A percentile compares a stretch with the other conserved stretches of the same genome.
phyloP scores from a whole-genome alignment of 2,797 vertebrate genomes.

The Manis crassicaudata region DNA sequence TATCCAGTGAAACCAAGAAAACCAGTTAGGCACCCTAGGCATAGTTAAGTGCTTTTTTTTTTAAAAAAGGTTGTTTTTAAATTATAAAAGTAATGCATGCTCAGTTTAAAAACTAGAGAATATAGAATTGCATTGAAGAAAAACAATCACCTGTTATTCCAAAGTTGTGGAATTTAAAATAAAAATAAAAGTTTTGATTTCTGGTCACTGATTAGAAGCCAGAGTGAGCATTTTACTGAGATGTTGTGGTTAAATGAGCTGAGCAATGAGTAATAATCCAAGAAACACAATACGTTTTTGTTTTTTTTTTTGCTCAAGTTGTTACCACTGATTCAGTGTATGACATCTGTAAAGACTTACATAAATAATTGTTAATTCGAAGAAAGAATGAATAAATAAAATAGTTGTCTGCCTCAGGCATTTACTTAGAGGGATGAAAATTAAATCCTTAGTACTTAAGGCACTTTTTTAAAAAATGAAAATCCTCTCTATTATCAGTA shows the following conservation, averaged over 20 bases:
- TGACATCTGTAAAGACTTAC: slow-evolving; percentile 36
- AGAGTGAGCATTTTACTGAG: neutral
- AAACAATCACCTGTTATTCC: slow-evolving; percentile 25
- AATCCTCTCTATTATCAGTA: neutral
- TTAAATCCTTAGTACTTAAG: neutral
- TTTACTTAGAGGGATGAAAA: slow-evolving; percentile 50
- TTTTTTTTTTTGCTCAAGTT: neutral
- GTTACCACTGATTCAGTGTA: neutral
- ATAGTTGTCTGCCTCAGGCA: neutral
- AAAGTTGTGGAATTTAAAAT: slow-evolving; percentile 46
- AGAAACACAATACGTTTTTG: neutral
- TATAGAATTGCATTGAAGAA: slow-evolving; percentile 28
- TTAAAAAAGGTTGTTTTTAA: slow-evolving; percentile 23
- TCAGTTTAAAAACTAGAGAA: slow-evolving; percentile 34
- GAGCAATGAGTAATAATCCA: neutral
- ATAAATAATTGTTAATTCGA: neutral
- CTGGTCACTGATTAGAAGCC: slow-evolving; percentile 17
- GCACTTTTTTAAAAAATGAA: neutral
- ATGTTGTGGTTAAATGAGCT: slow-evolving; percentile 38
- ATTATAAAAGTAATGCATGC: neutral
- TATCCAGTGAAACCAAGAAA: too few relatives aligned
- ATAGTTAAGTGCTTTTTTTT: neutral
- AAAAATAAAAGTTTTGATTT: slow-evolving; percentile 40
- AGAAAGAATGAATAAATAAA: neutral
- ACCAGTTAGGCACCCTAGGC: too few relatives aligned